A percentile compares a stretch with the other conserved stretches of the same genome.
phyloP scores from a whole-genome alignment of 2,797 vertebrate species.

The Bovichtus diacanthus region DNA sequence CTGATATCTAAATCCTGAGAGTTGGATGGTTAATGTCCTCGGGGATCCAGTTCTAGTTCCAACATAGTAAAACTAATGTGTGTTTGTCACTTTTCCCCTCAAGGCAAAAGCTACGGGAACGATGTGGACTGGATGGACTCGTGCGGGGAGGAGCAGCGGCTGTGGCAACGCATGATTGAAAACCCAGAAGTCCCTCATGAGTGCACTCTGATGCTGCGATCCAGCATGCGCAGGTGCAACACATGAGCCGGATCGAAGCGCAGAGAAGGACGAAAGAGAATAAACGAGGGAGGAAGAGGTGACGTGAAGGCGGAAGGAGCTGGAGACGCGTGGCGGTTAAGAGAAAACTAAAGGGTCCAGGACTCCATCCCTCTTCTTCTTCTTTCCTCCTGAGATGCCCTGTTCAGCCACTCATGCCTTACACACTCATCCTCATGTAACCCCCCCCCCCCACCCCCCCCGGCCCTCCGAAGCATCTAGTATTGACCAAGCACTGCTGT shows the following conservation, averaged over 20 bases:
- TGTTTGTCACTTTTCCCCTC: conserved; percentile 30
- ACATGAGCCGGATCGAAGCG: conserved; percentile 74
- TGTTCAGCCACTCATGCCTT: conserved; percentile 80
- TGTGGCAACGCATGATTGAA: conserved; percentile 96
- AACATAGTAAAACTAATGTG: conserved; percentile 39
- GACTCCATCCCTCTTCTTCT: conserved; percentile 18
- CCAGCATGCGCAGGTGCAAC: conserved; percentile 91
- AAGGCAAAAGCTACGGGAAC: conserved; percentile 93
- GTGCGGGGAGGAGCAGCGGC: conserved; percentile 91
- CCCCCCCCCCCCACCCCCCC: not conserved
- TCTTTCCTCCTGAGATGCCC: conserved; percentile 16
- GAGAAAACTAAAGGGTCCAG: not conserved
- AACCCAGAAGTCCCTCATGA: conserved; percentile 92
- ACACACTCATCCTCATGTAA: conserved; percentile 61
- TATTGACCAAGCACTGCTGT: conserved; percentile 70
- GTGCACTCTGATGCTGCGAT: conserved; percentile 93
- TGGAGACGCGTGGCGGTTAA: conserved; percentile 18
- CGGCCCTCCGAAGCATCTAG: conserved; percentile 44
- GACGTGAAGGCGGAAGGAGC: conserved; percentile 10
- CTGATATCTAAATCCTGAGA: not conserved
- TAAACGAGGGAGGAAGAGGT: conserved; percentile 10
- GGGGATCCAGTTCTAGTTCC: not conserved
- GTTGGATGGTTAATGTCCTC: conserved; percentile 11
- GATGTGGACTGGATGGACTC: conserved; percentile 98
- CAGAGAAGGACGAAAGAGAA: conserved; percentile 19